Conservation (phyloP, 2,888 invertebrate genomes). For the Buathra laborator region DNA sequence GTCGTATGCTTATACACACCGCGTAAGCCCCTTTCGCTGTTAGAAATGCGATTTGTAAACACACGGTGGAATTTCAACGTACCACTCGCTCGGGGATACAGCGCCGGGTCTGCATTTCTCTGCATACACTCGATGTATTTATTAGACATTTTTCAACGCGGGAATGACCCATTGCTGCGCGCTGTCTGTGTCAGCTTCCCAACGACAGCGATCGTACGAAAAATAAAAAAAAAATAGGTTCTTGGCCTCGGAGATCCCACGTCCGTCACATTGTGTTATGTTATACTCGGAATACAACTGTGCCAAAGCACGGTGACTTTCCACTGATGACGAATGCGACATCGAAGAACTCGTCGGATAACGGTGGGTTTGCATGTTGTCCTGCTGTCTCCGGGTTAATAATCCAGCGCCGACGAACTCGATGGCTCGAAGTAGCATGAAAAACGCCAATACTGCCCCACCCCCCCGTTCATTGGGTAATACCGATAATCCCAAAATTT, state of each 20-base stretch:
- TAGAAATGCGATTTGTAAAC: too few relatives aligned
- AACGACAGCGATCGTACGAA: background rate
- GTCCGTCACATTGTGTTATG: slow-evolving; percentile 14
- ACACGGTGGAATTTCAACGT: too few relatives aligned
- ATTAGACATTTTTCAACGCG: slow-evolving; percentile 46
- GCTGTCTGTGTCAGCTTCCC: background rate
- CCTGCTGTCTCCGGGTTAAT: slow-evolving; percentile 9
- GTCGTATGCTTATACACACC: too few relatives aligned
- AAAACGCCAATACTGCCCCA: background rate
- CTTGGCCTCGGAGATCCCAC: slow-evolving; percentile 41
- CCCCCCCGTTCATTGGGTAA: background rate
- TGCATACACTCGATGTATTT: slow-evolving; percentile 36
- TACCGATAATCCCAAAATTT: background rate
- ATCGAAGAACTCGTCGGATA: slow-evolving; percentile 23
- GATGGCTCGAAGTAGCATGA: background rate
- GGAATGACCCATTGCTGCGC: slow-evolving; percentile 35
- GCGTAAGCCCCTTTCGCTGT: too few relatives aligned
- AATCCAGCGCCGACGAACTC: background rate
- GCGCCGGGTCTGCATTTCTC: background rate
- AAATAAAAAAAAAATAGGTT: slow-evolving; percentile 33
- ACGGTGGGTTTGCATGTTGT: background rate
- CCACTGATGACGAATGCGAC: slow-evolving; percentile 51
- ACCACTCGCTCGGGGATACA: background rate
- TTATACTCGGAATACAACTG: slow-evolving; percentile 44
- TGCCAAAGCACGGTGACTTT: slow-evolving; percentile 66